A percentile compares a stretch with the other conserved stretches of the same genome.
Conservation (phyloP, 1,140 invertebrate species). For the Zophobas morio region DNA sequence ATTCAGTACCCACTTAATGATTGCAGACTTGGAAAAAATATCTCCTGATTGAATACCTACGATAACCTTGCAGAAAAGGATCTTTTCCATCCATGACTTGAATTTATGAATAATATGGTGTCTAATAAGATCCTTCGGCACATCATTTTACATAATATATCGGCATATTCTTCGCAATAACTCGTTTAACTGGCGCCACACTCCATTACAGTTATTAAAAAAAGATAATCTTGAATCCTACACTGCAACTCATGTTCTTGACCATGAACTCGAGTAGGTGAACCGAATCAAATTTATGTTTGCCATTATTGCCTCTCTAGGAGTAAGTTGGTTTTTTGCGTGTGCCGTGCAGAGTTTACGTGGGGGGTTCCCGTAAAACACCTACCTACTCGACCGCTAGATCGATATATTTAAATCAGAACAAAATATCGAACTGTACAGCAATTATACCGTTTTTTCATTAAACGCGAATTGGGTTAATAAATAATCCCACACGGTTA, state of each 20-base stretch:
- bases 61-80: conserved; percentile 10
- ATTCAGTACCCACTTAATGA: too few species aligned
- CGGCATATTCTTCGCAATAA: conserved; percentile 16
- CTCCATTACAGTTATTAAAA: conserved; percentile 27
- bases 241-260: conserved; percentile 26
- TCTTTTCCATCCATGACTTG: background rate
- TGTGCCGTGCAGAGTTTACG: background rate
- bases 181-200: conserved; percentile 37
- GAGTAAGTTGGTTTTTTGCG: conserved; percentile 4
- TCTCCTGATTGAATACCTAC: background rate
- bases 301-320: conserved; percentile 19
- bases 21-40: background rate
- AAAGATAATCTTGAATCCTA: conserved; percentile 11
- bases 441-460: conserved; percentile 24
- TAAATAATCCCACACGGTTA: conserved; percentile 20
- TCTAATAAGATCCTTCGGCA: conserved; percentile 18
- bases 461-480: conserved; percentile 25
- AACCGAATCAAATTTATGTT: conserved; percentile 36
- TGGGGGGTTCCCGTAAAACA: conserved; percentile 12
- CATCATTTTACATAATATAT: conserved; percentile 30
- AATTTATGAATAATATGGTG: conserved; percentile 20
- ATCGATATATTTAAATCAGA: conserved; percentile 8
- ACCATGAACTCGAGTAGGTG: conserved; percentile 43
- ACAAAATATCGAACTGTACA: background rate
- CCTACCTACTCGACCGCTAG: background rate